Evolutionary conservation across 2,797 vertebrate genomes (phyloP).

Genomic region (Labroides dimidiatus): DNA sequence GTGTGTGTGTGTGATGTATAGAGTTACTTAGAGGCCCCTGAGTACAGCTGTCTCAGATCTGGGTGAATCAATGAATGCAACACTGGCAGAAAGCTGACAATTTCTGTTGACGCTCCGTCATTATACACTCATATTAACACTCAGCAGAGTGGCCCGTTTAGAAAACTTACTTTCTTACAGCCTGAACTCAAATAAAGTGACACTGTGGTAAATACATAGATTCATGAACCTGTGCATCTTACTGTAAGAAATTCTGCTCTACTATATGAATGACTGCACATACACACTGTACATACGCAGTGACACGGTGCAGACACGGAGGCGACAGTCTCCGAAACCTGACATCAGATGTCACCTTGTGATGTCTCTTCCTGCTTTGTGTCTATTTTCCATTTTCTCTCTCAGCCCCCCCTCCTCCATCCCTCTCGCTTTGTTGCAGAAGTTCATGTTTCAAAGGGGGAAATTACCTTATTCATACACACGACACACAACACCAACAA

Average conservation of each 20-base stretch:
- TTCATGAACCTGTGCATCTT: too few species aligned
- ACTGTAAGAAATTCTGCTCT: background rate
- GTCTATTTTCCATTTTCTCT: conserved; percentile 23
- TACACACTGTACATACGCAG: background rate
- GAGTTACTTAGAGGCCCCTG: conserved; percentile 63
- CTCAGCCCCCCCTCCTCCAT: background rate
- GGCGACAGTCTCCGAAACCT: conserved; percentile 49
- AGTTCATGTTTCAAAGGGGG: conserved; percentile 54
- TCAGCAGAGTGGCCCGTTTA: conserved; percentile 25
- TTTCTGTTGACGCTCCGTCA: conserved; percentile 56
- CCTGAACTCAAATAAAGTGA: too few species aligned
- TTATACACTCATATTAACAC: conserved; percentile 36
- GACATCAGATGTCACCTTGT: conserved; percentile 68
- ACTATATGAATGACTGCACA: background rate
- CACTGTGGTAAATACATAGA: too few species aligned
- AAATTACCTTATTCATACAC: conserved; percentile 51
- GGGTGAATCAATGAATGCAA: conserved; percentile 62
- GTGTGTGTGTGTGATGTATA: conserved; percentile 38
- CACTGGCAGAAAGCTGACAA: conserved; percentile 59
- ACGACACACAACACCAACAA: conserved; percentile 50
- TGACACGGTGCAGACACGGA: conserved; percentile 39
- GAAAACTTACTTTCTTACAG: background rate
- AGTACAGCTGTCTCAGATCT: conserved; percentile 66
- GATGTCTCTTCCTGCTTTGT: conserved; percentile 40
- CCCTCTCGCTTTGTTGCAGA: background rate